Evolutionary conservation across 2,888 invertebrate genomes (phyloP).

Genomic region (Barypeithes pellucidus): DNA sequence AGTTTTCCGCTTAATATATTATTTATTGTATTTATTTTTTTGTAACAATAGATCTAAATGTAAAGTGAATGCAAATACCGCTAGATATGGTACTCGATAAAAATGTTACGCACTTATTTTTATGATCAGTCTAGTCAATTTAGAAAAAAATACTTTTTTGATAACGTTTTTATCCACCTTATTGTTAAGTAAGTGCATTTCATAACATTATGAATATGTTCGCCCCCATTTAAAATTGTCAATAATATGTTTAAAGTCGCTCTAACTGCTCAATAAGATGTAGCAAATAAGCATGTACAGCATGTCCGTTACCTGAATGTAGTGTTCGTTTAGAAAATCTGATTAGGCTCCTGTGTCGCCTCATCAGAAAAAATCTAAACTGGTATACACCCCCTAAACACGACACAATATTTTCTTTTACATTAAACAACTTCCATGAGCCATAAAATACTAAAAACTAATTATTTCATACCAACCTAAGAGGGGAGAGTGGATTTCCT

Average conservation of each 20-base stretch:
- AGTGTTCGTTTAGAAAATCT: no score
- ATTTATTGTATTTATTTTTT: constrained; percentile 45
- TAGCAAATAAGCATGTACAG: no score
- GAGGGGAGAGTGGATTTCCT: no score
- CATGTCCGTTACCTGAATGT: no score
- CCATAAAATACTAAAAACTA: no score
- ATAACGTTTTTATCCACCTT: constrained; percentile 35
- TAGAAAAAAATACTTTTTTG: constrained; percentile 42
- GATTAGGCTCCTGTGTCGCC: no score
- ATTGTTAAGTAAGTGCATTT: constrained; percentile 38
- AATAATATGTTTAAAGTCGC: constrained; percentile 7
- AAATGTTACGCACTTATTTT: constrained; percentile 52
- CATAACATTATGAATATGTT: constrained; percentile 14
- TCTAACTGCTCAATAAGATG: background rate
- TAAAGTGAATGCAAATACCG: constrained; percentile 29
- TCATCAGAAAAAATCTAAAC: no score
- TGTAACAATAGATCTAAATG: constrained; percentile 37
- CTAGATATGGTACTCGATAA: constrained; percentile 22
- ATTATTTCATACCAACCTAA: no score
- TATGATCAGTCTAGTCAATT: constrained; percentile 53
- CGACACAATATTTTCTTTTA: no score
- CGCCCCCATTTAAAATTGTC: background rate
- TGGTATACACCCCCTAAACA: no score
- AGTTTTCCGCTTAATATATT: constrained; percentile 48
- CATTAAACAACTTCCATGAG: no score